Evolutionary conservation across 2,113 vertebrate species (phyloP).

Genomic region (Cricetomys ansorgei): DNA sequence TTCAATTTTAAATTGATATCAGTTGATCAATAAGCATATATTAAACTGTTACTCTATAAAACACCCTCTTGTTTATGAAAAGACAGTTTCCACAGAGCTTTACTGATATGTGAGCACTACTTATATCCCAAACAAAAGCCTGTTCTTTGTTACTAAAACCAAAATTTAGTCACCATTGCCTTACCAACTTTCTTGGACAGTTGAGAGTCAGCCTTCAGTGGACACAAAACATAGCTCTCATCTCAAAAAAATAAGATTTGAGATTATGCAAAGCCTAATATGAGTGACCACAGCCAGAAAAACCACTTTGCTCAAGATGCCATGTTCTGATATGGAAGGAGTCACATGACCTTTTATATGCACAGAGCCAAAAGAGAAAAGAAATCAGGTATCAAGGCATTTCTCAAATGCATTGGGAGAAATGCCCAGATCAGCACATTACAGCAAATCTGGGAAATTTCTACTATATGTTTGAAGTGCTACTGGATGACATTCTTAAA

Average conservation of each 20-base stretch:
- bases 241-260: neutral
- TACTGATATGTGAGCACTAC: neutral
- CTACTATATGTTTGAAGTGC: neutral
- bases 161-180: neutral
- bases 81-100: neutral
- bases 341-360: neutral
- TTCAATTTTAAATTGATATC: slow-evolving; percentile 45
- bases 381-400: neutral
- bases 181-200: slow-evolving; percentile 7
- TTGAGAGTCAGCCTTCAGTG: neutral
- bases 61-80: neutral
- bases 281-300: neutral
- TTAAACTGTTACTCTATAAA: neutral
- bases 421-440: neutral
- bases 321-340: neutral
- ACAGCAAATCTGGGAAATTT: neutral
- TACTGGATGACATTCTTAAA: neutral
- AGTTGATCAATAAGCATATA: neutral
- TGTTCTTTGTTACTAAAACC: neutral
- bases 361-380: neutral
- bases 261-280: neutral
- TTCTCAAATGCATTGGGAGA: neutral
- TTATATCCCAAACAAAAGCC: neutral
- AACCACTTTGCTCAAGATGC: neutral
- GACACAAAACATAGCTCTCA: neutral